phyloP scores from a whole-genome alignment of 2,888 invertebrate genomes.

The Parthenolecanium corni region DNA sequence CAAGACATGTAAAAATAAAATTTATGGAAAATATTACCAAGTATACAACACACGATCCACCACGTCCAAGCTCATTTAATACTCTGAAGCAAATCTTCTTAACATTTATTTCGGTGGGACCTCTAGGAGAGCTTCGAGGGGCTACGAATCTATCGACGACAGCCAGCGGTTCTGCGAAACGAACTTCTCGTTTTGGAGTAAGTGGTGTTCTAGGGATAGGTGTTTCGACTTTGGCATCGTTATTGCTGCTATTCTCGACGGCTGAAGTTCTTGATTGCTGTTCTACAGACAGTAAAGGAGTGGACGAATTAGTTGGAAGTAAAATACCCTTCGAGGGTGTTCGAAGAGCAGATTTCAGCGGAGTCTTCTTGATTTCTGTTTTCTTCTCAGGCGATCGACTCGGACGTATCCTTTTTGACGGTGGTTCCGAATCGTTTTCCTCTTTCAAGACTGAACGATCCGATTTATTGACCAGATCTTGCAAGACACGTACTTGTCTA shows the following conservation, averaged over 20 bases:
- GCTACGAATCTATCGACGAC: neutral
- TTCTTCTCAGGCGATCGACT: neutral
- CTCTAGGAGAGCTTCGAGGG: neutral
- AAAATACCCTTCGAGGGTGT: neutral
- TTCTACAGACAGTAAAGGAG: neutral
- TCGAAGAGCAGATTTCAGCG: neutral
- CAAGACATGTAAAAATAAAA: too few species aligned
- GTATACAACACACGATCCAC: conserved; percentile 80
- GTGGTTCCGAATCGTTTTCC: neutral
- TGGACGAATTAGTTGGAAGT: neutral
- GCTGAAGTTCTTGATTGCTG: neutral
- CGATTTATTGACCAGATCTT: neutral
- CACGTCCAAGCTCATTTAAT: conserved; percentile 64
- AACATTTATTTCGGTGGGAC: conserved; percentile 40
- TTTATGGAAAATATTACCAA: conserved; percentile 34
- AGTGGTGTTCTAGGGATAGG: neutral
- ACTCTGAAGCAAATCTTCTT: conserved; percentile 62
- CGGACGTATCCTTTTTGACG: neutral
- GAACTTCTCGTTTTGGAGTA: conserved; percentile 6
- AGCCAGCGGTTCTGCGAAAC: conserved; percentile 3
- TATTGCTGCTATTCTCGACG: neutral
- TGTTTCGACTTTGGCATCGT: neutral
- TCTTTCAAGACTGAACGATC: neutral
- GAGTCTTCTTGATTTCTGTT: neutral
- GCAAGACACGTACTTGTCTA: neutral